Base-by-base conservation (phyloP, 2,888 invertebrate genomes). In the Chironomus tentans region DNA sequence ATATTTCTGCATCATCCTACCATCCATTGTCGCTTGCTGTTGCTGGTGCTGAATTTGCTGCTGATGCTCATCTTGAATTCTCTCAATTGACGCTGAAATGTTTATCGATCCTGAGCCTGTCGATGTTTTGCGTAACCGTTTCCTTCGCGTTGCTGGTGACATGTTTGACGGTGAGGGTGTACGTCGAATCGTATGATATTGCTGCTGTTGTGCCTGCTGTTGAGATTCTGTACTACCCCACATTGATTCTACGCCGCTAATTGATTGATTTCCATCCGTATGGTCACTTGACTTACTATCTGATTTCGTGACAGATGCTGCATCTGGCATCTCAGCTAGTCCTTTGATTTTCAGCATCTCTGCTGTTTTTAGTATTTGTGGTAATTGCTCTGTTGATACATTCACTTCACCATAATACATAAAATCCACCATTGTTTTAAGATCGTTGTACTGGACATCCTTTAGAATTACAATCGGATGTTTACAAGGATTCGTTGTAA, bases 321-420 rank as follows among this genome's bases (percentile, higher is more conserved):
- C 89, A 79, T 92, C 90, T 7, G 92, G 93, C 88, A 93, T 93
- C 83, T 95, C 94, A 13, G 94, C 93, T 68, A 95, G 85, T 18
- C 94, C 94, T 84, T 94, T 94, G 77, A 95, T 93, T 85, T 94
- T 94, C 72, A 95, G 86, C 83, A 92, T 90, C 82, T 93, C 93
- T 1, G 94, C 94, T 28, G 94, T 94, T 87, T 94, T 89, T 77
- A 90, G 84, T 79, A 91, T 89, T 84, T 90, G 88, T 77, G 93
- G 93, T 80, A 95, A 85, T 81, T 94, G 93, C 80, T 94, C 94
- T 81, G 94, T 93, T 1, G 94, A 93, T 46, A 95, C 94, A 83
- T 95, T 94, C 6, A 95, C 94, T 86, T 94, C 94, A 0, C 95
- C 95, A 80, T 92, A 92, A 82, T 95, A 95, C 92, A 95, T 95